Evolutionary conservation across 1,140 invertebrate species (phyloP), one percentile per base, ranked within the genome.

Genomic region (Meloidogyne chitwoodi): DNA sequence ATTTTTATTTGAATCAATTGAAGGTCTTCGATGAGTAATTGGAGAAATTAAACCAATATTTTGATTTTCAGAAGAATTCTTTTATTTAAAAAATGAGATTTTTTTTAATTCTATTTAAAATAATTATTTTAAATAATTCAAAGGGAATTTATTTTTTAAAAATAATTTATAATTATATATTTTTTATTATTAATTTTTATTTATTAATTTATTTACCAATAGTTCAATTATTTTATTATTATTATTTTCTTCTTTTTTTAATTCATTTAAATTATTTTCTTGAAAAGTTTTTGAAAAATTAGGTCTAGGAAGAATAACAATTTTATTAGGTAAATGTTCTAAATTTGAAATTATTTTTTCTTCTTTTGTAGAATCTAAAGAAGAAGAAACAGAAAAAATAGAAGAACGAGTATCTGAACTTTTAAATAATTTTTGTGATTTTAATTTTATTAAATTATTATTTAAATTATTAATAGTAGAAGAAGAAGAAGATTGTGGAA

Each of bases 291-390:
- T 68, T 31, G 31, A 19, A 44, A 24, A 44, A 14, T 26, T 27
- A 26, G 77, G 77, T 38, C 27, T 68, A 4, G 77, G 77, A 16
- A 78, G 12, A 19, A 78, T 68, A 56, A 79, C 41, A 22, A 69
- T 38, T 24, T 64, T 26, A 48, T 61, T 67, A n/a, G 22, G 12
- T 16, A 12, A 22, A 22, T 78, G 77, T 16, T 78, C 77, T 24
- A 78, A 68, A 65, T 48, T 79, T 31, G 78, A 64, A 63, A 78
- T 65, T 27, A 78, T 27, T 29, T 70, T 62, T 61, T 78, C 77
- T 66, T 78, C 77, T 69, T 78, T 78, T 27, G 78, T 29, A 14
- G 77, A 78, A 64, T 78, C 77, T 4, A 78, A 2, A 34, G 77
- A 78, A 16, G 77, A 78, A 34, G 76, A 77, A 31, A 77, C 63